phyloP scores from a whole-genome alignment of 2,797 vertebrate species.

The Glyptemys insculpta region DNA sequence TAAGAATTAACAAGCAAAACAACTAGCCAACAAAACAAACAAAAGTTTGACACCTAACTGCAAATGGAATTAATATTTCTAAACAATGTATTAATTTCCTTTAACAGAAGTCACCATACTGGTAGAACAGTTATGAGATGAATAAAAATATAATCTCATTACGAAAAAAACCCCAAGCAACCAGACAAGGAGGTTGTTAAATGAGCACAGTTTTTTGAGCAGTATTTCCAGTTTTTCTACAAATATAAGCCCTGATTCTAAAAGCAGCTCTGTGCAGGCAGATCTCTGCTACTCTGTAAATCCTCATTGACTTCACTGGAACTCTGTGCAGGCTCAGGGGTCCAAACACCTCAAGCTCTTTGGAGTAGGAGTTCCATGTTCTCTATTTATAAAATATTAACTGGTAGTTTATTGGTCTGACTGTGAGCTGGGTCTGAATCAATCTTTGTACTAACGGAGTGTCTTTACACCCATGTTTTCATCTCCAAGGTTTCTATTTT shows the following conservation, averaged over 20 bases:
- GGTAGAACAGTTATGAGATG: background rate
- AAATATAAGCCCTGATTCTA: background rate
- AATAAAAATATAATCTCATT: background rate
- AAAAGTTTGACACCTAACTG: background rate
- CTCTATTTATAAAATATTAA: background rate
- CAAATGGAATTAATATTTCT: background rate
- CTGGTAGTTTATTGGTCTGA: background rate
- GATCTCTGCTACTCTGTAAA: background rate
- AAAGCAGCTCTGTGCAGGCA: background rate
- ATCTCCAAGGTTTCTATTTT: too few species aligned
- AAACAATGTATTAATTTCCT: background rate
- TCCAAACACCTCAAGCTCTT: too few species aligned
- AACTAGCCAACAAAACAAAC: background rate
- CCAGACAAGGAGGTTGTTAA: background rate
- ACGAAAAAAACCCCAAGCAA: background rate
- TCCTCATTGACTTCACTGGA: too few species aligned
- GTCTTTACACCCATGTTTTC: too few species aligned
- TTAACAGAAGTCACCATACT: background rate
- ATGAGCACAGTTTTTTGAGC: background rate
- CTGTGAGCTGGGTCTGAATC: background rate
- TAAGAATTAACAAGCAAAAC: background rate
- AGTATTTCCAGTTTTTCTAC: background rate
- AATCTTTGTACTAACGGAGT: too few species aligned
- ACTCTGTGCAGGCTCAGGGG: too few species aligned
- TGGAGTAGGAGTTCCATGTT: background rate